Evolutionary conservation across 92 coral and sea anemone species (phyloP).

Genomic region (Phenganax marumi): DNA sequence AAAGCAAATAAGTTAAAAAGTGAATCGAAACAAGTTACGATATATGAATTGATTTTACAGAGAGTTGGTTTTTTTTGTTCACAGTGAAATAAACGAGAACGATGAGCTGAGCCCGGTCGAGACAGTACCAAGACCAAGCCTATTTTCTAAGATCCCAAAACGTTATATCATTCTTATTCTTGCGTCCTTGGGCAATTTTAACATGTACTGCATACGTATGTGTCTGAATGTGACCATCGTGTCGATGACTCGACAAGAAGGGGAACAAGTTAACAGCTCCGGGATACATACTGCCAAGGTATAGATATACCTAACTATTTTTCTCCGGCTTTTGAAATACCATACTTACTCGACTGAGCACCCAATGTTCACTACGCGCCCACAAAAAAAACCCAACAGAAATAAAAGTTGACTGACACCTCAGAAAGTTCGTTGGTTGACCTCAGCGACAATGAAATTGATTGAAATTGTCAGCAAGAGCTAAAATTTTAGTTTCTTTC

Average conservation of each 20-base stretch:
- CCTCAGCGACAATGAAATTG: too few relatives aligned
- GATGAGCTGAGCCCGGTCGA: background rate
- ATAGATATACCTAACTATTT: background rate
- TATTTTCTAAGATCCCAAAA: conserved; percentile 45
- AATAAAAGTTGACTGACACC: too few relatives aligned
- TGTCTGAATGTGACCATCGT: conserved; percentile 74
- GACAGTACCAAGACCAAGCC: background rate
- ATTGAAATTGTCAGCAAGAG: too few relatives aligned
- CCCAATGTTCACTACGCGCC: too few relatives aligned
- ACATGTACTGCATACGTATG: conserved; percentile 73
- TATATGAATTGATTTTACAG: too few relatives aligned
- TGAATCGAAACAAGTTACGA: too few relatives aligned
- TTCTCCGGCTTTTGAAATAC: too few relatives aligned
- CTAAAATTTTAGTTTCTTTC: too few relatives aligned
- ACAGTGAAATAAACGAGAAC: background rate
- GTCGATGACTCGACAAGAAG: conserved; percentile 55
- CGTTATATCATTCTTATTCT: conserved; percentile 63
- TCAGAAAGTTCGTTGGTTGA: too few relatives aligned
- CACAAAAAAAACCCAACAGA: too few relatives aligned
- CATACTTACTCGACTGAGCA: too few relatives aligned
- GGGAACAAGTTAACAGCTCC: background rate
- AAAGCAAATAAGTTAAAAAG: too few relatives aligned
- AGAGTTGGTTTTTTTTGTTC: background rate
- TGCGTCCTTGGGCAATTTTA: conserved; percentile 60
- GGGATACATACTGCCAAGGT: background rate